Percentiles rank a stretch among this genome's conserved stretches.
These are phyloP conservation scores for Leptogaster cylindrica DNA, from an alignment of 2,888 invertebrate genomes.

Conservation along the genomic window DNA sequence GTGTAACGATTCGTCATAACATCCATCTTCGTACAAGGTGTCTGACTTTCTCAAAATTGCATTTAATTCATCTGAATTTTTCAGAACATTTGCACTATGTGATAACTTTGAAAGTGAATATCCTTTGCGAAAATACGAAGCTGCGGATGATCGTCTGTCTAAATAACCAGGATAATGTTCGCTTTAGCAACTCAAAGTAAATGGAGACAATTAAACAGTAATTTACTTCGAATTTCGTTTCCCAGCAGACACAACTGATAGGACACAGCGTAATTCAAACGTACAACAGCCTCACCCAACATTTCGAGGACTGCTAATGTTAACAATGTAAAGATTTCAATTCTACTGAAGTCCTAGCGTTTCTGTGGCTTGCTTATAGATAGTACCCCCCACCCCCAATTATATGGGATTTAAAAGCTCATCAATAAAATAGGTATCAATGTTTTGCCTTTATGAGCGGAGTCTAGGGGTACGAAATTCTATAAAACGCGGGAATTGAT, in stretches of 20 bases:
- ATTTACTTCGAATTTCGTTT: constrained; percentile 3
- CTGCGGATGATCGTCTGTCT: neutral
- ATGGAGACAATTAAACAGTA: too few species aligned
- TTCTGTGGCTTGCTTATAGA: too few species aligned
- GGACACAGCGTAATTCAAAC: constrained; percentile 8
- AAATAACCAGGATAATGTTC: constrained; percentile 2
- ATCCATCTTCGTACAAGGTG: constrained; percentile 5
- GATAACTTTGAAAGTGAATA: neutral
- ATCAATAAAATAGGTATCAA: too few species aligned
- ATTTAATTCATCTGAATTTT: neutral
- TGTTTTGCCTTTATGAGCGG: too few species aligned
- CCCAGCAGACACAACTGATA: constrained; percentile 5
- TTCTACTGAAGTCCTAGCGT: too few species aligned
- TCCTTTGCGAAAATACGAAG: neutral
- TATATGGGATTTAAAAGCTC: too few species aligned
- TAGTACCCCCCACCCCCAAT: too few species aligned
- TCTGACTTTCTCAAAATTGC: neutral
- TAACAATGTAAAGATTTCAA: too few species aligned
- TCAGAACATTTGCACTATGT: neutral
- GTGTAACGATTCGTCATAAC: neutral
- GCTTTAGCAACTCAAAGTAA: too few species aligned
- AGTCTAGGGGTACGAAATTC: too few species aligned
- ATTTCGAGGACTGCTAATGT: too few species aligned
- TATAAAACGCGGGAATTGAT: too few species aligned
- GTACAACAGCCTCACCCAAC: constrained; percentile 2